A percentile compares a stretch with the other conserved stretches of the same genome.
These are phyloP conservation scores for Agrochola litura DNA, from an alignment of 2,888 invertebrate species.

Conservation along the genomic window DNA sequence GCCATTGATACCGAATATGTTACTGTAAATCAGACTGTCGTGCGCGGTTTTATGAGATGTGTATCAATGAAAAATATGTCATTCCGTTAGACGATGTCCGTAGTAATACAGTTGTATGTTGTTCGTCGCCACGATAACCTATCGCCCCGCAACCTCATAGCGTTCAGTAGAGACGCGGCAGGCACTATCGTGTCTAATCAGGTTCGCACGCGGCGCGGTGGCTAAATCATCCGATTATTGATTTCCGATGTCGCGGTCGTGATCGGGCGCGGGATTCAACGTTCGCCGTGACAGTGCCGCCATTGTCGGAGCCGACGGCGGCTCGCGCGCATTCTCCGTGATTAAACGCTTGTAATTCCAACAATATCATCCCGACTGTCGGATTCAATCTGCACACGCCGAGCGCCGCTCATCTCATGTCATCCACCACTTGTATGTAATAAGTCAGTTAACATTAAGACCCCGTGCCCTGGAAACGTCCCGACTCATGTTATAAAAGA, in stretches of 20 bases:
- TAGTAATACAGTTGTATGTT: conserved; percentile 83
- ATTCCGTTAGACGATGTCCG: conserved; percentile 81
- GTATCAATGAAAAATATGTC: conserved; percentile 86
- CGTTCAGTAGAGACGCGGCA: conserved; percentile 81
- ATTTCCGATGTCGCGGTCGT: conserved; percentile 91
- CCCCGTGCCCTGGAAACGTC: conserved; percentile 74
- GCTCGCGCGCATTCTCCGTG: conserved; percentile 84
- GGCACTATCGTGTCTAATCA: conserved; percentile 89
- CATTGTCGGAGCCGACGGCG: conserved; percentile 84
- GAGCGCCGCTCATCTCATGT: conserved; percentile 78
- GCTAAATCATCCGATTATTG: conserved; percentile 91
- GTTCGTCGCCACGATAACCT: conserved; percentile 85
- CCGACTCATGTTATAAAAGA: conserved; percentile 63
- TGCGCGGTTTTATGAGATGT: conserved; percentile 83
- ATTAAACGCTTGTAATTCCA: conserved; percentile 90
- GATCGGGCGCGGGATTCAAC: conserved; percentile 86
- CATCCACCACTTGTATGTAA: conserved; percentile 73
- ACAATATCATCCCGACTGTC: conserved; percentile 87
- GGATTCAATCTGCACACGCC: conserved; percentile 83
- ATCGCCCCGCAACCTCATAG: conserved; percentile 80
- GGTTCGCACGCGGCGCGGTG: conserved; percentile 90
- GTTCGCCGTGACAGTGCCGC: conserved; percentile 87
- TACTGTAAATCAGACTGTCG: conserved; percentile 82
- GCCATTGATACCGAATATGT: conserved; percentile 80
- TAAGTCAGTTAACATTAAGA: conserved; percentile 73